Evolutionary conservation across 2,797 vertebrate genomes (phyloP).

Genomic region (Lagodon rhomboides): DNA sequence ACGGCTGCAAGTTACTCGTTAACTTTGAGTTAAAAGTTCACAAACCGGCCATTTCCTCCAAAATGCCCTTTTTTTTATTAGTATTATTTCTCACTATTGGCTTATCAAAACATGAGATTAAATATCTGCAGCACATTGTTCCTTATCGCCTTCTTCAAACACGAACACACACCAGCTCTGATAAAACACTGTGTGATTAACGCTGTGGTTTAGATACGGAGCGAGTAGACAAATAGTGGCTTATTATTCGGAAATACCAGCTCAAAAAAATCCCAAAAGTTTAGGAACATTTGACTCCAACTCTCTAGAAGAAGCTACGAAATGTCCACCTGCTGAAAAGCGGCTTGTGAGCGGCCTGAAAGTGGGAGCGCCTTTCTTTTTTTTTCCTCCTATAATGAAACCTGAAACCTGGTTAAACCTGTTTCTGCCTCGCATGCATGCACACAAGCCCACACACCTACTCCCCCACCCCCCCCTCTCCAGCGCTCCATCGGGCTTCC

Average conservation of each 20-base stretch:
- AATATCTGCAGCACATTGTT: slow-evolving; percentile 23
- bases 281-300: not conserved
- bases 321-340: slow-evolving; percentile 61
- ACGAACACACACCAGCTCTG: slow-evolving; percentile 43
- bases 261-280: not conserved
- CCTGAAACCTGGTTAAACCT: slow-evolving; percentile 80
- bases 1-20: not conserved
- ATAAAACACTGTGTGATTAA: slow-evolving; percentile 56
- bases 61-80: not conserved
- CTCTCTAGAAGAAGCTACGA: not conserved
- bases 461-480: not conserved
- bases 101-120: slow-evolving; percentile 67
- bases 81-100: not conserved
- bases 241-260: slow-evolving; percentile 16
- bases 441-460: slow-evolving; percentile 33
- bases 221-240: slow-evolving; percentile 35
- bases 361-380: slow-evolving; percentile 63
- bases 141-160: slow-evolving; percentile 72
- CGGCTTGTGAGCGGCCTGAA: slow-evolving; percentile 21
- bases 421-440: slow-evolving; percentile 68
- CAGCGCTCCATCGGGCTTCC: slow-evolving; percentile 51
- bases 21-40: not conserved
- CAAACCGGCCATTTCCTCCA: not conserved
- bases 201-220: slow-evolving; percentile 53
- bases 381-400: slow-evolving; percentile 52